These are phyloP conservation scores for Chromoteleia sp. DNA, from an alignment of 2,888 invertebrate species.

Conservation along the genomic window DNA sequence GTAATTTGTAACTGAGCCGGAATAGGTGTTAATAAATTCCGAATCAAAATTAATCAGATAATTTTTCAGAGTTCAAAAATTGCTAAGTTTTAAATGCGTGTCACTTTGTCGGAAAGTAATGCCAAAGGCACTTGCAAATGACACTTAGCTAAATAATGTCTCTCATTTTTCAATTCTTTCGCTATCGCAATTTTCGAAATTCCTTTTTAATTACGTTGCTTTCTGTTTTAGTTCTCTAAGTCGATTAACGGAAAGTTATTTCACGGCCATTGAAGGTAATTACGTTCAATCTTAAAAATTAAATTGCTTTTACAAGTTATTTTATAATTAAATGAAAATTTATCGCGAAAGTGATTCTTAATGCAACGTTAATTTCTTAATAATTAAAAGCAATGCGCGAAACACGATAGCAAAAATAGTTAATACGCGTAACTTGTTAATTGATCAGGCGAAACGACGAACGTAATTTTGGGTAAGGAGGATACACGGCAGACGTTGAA, in stretches of 20 bases:
- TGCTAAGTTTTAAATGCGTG: background rate
- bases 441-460: constrained; percentile 32
- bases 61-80: background rate
- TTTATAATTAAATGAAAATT: no score
- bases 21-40: constrained; percentile 5
- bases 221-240: constrained; percentile 38
- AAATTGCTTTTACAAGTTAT: no score
- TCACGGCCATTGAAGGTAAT: constrained; percentile 48
- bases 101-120: background rate
- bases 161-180: background rate
- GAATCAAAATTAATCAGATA: constrained; percentile 16
- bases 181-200: constrained; percentile 1
- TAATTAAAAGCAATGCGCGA: no score
- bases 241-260: constrained; percentile 35
- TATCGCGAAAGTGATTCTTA: no score
- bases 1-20: constrained; percentile 4
- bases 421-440: constrained; percentile 1
- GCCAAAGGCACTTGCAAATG: background rate
- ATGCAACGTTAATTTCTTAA: no score
- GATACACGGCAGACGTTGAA: constrained; percentile 67
- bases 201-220: background rate
- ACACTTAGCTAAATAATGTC: background rate
- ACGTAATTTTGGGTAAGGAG: constrained; percentile 61
- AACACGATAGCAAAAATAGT: no score
- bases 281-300: background rate